Conservation (phyloP, 2,113 vertebrate species). For the Oreochromis niloticus region DNA sequence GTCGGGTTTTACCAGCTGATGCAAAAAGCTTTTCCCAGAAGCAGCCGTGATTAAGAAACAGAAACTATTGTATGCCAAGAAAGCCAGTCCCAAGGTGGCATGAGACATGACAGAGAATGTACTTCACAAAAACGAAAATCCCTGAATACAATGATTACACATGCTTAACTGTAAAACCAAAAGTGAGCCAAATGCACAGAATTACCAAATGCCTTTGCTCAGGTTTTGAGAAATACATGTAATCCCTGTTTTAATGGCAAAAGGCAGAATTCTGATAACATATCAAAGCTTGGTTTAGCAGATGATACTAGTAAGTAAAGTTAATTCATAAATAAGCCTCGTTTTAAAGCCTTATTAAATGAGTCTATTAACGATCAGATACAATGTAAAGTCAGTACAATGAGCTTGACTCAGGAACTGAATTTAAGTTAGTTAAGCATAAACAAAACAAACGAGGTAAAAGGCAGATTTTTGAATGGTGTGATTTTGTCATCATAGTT, state of each 20-base stretch:
- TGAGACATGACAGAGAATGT: not conserved
- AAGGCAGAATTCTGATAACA: not conserved
- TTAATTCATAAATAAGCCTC: not conserved
- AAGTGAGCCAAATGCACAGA: not conserved
- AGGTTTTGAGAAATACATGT: not conserved
- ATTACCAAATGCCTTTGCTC: not conserved
- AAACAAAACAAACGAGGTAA: not conserved
- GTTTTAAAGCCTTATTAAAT: not conserved
- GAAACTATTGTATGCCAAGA: not conserved
- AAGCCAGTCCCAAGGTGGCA: not conserved
- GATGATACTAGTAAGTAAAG: not conserved
- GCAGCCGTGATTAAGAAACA: not conserved
- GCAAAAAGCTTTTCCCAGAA: not conserved
- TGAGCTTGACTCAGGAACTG: not conserved
- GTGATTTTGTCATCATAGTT: not conserved
- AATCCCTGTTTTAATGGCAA: not conserved
- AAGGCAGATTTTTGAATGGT: not conserved
- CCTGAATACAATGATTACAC: not conserved
- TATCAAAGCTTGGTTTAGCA: not conserved
- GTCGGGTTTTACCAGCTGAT: not conserved
- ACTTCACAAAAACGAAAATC: not conserved
- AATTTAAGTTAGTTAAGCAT: not conserved
- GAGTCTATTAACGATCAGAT: not conserved
- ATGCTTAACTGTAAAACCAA: not conserved
- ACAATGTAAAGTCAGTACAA: not conserved